These are phyloP conservation scores for Ormyrus pomaceus DNA, from an alignment of 2,888 invertebrate species.

Conservation along the genomic window DNA sequence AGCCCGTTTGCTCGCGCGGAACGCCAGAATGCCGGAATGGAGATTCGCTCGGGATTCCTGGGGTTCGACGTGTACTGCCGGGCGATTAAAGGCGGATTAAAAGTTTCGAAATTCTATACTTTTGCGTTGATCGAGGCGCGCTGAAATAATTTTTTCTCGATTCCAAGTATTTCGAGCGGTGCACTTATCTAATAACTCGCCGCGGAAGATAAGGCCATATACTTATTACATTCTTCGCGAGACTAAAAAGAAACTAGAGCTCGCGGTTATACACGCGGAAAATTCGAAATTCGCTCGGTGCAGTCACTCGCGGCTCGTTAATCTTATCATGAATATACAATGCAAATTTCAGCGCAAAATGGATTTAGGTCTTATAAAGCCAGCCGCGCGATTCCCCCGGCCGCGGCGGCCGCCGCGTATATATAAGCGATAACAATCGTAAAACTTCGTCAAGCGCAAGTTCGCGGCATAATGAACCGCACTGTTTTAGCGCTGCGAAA, in stretches of 20 bases:
- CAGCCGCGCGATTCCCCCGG: not conserved
- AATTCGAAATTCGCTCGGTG: slow-evolving; percentile 1
- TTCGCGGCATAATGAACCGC: slow-evolving; percentile 39
- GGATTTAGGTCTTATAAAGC: slow-evolving; percentile 31
- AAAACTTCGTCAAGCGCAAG: slow-evolving; percentile 54
- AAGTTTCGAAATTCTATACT: too few species aligned
- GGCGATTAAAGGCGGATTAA: too few species aligned
- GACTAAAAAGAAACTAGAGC: not conserved
- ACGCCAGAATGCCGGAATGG: too few species aligned
- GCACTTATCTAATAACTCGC: too few species aligned
- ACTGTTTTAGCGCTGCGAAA: not conserved
- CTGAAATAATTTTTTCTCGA: too few species aligned
- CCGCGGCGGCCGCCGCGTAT: too few species aligned
- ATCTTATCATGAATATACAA: slow-evolving; percentile 41
- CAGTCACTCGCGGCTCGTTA: slow-evolving; percentile 18
- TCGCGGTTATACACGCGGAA: not conserved
- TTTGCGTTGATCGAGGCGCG: too few species aligned
- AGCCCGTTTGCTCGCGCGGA: too few species aligned
- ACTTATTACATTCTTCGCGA: not conserved
- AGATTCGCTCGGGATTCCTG: too few species aligned
- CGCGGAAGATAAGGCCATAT: too few species aligned
- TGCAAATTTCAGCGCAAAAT: slow-evolving; percentile 47
- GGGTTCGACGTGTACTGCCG: too few species aligned
- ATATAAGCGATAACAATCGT: slow-evolving; percentile 49
- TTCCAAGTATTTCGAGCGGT: too few species aligned